Base-by-base conservation (phyloP, 2,888 invertebrate genomes). In the Mamestra brassicae region DNA sequence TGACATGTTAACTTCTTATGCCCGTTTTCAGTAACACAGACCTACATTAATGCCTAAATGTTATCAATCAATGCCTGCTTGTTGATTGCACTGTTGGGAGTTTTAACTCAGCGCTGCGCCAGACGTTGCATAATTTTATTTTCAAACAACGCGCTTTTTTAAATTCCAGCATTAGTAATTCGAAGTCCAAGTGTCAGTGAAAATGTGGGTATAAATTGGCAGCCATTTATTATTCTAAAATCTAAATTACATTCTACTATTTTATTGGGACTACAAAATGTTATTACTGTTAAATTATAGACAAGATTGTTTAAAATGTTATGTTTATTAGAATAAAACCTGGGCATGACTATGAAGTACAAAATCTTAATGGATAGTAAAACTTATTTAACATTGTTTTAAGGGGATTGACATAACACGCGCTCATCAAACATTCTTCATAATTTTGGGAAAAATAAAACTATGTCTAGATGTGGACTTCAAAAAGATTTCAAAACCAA, bases 311-410 rank as follows among this genome's bases (percentile, higher is more conserved):
- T 76, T 65, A 65, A 73, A 73, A 78, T 62, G 15, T 71, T 57
- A 64, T 54, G 58, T 80, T 75, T 78, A 78, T 65, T 78, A 57
- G 11, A 66, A 65, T 80, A 80, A 60, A 68, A 69, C 60, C 45
- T 68, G 75, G 36, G 58, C 60, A 55, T 26, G 64, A 68, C 26
- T 68, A 15, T 47, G 47, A 38, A 50, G 68, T 74, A 67, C 58
- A 74, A 80, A 73, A 58, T 36, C 17, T 10, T 61, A 52, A 2
- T 26, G 0, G 50, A 55, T n/a, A n/a, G 4, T 50, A 45, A 7
- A 73, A 79, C 38, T 47, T 64, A 63, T 17, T 50, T 7, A 50
- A 68, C 62, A 52, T 52, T 71, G 38, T 54, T 34, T 54, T 55
- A 70, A 58, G 58, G 55, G 50, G 11, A 66, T 42, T 42, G 34